Percentiles rank a stretch among this genome's conserved stretches.
These are phyloP conservation scores for Numenius arquata DNA, from an alignment of 2,113 vertebrate genomes.

Conservation along the genomic window DNA sequence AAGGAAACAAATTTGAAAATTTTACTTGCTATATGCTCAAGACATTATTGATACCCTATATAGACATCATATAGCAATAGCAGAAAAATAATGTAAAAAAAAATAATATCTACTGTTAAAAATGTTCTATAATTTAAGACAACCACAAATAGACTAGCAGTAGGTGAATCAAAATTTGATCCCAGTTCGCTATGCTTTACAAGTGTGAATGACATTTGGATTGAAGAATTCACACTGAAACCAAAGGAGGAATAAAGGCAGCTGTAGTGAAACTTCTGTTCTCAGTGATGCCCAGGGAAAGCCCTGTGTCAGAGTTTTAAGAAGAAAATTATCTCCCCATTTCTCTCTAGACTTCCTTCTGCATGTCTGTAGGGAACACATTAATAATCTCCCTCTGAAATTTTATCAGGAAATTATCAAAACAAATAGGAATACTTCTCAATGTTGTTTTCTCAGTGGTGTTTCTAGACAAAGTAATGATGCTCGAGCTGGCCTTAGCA, in stretches of 20 bases:
- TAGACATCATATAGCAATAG: background rate
- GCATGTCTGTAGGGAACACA: rapidly evolving
- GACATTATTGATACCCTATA: background rate
- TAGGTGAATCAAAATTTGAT: background rate
- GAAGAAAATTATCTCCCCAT: background rate
- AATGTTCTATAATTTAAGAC: background rate
- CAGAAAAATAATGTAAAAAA: background rate
- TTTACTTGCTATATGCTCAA: background rate
- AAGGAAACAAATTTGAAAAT: background rate
- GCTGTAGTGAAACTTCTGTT: background rate
- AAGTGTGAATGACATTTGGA: background rate
- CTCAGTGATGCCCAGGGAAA: background rate
- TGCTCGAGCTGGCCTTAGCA: background rate
- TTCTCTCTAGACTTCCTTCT: background rate
- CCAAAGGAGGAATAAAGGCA: background rate
- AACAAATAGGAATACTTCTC: background rate
- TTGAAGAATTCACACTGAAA: background rate
- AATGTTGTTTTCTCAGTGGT: background rate
- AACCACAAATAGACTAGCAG: background rate
- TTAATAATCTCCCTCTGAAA: background rate
- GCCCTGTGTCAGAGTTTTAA: background rate
- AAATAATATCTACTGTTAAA: background rate
- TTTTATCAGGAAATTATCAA: background rate
- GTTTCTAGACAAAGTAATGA: background rate
- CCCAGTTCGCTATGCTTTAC: background rate